Evolutionary conservation across 2,797 vertebrate species (phyloP).

Genomic region (Brachyrhaphis roseni): DNA sequence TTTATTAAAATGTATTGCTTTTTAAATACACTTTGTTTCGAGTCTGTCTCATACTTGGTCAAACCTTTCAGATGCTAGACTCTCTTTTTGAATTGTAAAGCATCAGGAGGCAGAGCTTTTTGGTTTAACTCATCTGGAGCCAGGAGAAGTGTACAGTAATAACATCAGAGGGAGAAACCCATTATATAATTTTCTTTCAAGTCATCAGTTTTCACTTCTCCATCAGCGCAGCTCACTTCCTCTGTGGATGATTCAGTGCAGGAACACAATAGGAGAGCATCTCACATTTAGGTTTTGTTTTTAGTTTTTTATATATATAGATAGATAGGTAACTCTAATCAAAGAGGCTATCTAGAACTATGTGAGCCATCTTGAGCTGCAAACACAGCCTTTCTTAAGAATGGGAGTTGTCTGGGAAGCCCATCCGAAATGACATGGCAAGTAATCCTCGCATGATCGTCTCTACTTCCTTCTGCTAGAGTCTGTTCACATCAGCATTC

Average conservation of each 20-base stretch:
- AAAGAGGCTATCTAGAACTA: slow-evolving; percentile 19
- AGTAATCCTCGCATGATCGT: slow-evolving; percentile 67
- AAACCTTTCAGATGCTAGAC: neutral
- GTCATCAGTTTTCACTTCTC: slow-evolving; percentile 80
- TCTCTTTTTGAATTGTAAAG: slow-evolving; percentile 17
- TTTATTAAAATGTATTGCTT: slow-evolving; percentile 28
- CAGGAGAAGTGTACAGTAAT: slow-evolving; percentile 25
- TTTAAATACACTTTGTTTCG: neutral
- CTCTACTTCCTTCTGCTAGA: slow-evolving; percentile 53
- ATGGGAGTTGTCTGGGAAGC: slow-evolving; percentile 29
- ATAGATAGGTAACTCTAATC: slow-evolving; percentile 1
- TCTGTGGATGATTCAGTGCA: slow-evolving; percentile 30
- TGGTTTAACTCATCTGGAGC: neutral
- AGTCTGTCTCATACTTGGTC: neutral
- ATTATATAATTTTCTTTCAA: slow-evolving; percentile 23
- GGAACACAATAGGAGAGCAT: slow-evolving; percentile 10
- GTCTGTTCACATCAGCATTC: slow-evolving; percentile 66
- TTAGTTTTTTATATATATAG: neutral
- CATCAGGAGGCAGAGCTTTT: neutral
- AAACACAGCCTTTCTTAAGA: slow-evolving; percentile 16
- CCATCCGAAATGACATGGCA: slow-evolving; percentile 47
- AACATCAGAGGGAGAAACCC: slow-evolving; percentile 28
- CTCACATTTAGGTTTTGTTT: slow-evolving; percentile 38
- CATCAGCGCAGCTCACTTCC: slow-evolving; percentile 61
- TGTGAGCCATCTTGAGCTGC: slow-evolving; percentile 9